phyloP scores from a whole-genome alignment of 2,797 vertebrate genomes.

The Petrocephalus sullivani region DNA sequence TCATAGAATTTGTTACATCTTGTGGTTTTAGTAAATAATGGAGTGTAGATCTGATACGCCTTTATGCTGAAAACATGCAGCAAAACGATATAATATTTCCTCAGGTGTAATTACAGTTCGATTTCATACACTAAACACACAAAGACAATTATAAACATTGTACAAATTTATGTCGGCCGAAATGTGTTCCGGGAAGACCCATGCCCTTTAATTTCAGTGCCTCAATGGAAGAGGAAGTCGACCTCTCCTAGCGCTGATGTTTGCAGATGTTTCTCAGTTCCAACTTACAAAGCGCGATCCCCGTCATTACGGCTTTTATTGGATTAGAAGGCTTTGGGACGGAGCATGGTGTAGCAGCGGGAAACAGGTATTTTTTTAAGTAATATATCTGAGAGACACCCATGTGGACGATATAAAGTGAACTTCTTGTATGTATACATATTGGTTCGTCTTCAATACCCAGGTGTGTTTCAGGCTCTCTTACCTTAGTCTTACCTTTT shows the following conservation, averaged over 20 bases:
- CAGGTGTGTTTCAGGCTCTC: neutral
- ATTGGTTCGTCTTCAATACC: neutral
- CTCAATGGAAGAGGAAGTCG: constrained; percentile 19
- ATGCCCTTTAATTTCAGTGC: neutral
- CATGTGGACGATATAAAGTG: neutral
- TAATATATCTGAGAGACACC: neutral
- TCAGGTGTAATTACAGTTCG: neutral
- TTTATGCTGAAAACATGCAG: neutral
- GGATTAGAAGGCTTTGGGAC: neutral
- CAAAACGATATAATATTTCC: neutral
- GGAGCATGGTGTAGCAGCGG: constrained; percentile 8
- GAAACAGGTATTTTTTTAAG: constrained; percentile 19
- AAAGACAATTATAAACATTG: neutral
- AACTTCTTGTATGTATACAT: neutral
- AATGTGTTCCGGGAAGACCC: neutral
- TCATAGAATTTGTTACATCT: neutral
- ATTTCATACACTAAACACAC: neutral
- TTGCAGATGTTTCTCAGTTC: constrained; percentile 24
- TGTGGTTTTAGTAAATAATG: neutral
- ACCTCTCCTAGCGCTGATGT: neutral
- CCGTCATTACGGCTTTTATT: neutral
- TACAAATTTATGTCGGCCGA: neutral
- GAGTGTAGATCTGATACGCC: neutral
- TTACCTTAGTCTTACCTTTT: neutral
- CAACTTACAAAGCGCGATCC: neutral